These are phyloP conservation scores for Ptychobarbus kaznakovi DNA, from an alignment of 2,797 vertebrate genomes.

Conservation along the genomic window DNA sequence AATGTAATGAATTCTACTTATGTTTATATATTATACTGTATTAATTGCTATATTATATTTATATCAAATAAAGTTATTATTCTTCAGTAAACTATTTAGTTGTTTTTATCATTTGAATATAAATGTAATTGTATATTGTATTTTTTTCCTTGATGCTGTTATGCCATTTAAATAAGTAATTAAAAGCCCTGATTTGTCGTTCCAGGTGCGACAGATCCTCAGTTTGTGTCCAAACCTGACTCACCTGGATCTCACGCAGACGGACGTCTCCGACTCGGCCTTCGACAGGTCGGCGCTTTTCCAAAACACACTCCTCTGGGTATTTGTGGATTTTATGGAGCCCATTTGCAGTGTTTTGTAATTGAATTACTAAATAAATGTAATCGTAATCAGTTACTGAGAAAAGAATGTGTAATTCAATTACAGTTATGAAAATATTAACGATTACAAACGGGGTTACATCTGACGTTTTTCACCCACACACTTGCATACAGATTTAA, in stretches of 20 bases:
- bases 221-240: constrained; percentile 91
- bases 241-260: constrained; percentile 95
- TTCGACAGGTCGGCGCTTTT: constrained; percentile 89
- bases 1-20: no score
- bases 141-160: not conserved
- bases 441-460: no score
- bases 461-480: no score
- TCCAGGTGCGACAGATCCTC: constrained; percentile 93
- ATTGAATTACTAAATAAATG: no score
- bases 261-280: constrained; percentile 90
- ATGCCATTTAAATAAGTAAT: not conserved
- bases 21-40: no score
- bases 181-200: not conserved
- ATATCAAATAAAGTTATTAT: no score
- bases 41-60: no score
- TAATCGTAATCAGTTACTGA: no score
- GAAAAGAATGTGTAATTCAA: no score
- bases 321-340: not conserved
- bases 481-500: no score
- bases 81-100: not conserved
- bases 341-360: not conserved
- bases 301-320: not conserved
- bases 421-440: no score
- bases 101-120: not conserved
- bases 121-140: not conserved